phyloP scores from a whole-genome alignment of 2,113 vertebrate genomes.

The Arothron firmamentum region DNA sequence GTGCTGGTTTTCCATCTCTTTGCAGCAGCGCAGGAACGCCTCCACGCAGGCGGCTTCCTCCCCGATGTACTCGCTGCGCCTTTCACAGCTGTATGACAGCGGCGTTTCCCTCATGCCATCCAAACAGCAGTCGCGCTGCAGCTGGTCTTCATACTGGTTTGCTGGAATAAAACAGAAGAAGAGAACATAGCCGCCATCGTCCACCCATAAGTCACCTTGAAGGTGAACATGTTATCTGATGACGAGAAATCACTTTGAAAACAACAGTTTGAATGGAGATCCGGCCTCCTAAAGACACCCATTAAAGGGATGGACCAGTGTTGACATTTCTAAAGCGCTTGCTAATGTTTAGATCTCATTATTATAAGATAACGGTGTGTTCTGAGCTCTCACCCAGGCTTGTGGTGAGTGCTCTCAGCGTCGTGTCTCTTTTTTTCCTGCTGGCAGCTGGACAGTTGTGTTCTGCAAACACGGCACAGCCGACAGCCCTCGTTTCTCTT shows the following conservation, averaged over 20 bases:
- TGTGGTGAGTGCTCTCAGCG: constrained; percentile 48
- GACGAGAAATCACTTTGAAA: too few relatives aligned
- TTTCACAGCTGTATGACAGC: constrained; percentile 73
- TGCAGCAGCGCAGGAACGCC: constrained; percentile 84
- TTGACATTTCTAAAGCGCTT: too few relatives aligned
- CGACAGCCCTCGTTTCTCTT: too few relatives aligned
- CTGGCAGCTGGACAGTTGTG: constrained; percentile 44
- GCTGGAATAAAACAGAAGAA: constrained; percentile 49
- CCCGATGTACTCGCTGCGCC: constrained; percentile 67
- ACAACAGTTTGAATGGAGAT: too few relatives aligned
- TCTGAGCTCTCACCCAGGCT: constrained; percentile 48
- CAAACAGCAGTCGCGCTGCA: constrained; percentile 72
- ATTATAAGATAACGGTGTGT: background rate
- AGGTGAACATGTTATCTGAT: too few relatives aligned
- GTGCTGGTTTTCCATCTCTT: constrained; percentile 12
- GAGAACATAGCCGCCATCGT: background rate
- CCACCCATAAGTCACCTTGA: too few relatives aligned
- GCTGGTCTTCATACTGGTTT: constrained; percentile 54
- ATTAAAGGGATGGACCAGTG: too few relatives aligned
- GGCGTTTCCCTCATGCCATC: constrained; percentile 77
- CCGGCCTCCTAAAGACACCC: too few relatives aligned
- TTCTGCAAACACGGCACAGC: constrained; percentile 51
- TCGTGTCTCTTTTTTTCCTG: constrained; percentile 45
- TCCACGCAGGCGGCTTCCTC: constrained; percentile 60
- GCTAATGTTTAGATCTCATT: too few relatives aligned